Evolutionary conservation across 2,888 invertebrate genomes (phyloP).

Genomic region (Cosmia pyralina): DNA sequence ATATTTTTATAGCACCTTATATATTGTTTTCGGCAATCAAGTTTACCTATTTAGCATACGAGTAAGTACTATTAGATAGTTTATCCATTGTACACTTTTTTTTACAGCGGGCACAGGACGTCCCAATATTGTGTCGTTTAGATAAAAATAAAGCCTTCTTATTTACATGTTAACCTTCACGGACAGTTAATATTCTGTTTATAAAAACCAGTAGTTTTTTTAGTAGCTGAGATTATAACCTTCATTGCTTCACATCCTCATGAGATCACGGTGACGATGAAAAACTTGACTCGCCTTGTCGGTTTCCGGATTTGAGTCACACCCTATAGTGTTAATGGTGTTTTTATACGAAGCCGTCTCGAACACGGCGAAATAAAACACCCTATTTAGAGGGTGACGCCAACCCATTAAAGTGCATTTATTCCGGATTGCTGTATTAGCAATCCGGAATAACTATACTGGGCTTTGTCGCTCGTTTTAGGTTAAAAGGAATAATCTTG

Average conservation of each 20-base stretch:
- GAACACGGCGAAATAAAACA: slow-evolving; percentile 6
- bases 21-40: too few relatives aligned
- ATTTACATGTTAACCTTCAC: slow-evolving; percentile 48
- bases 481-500: neutral
- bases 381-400: slow-evolving; percentile 15
- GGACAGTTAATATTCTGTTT: slow-evolving; percentile 15
- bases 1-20: too few relatives aligned
- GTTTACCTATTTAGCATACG: neutral
- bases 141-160: slow-evolving; percentile 15
- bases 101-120: neutral
- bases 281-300: slow-evolving; percentile 44
- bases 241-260: slow-evolving; percentile 42
- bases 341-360: slow-evolving; percentile 29
- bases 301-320: slow-evolving; percentile 58
- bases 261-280: slow-evolving; percentile 45
- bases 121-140: neutral
- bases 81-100: neutral
- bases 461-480: neutral
- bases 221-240: slow-evolving; percentile 16
- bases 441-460: slow-evolving; percentile 6
- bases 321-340: slow-evolving; percentile 50
- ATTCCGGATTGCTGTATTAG: neutral
- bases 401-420: slow-evolving; percentile 26
- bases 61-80: too few relatives aligned
- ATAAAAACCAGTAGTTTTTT: slow-evolving; percentile 46